phyloP scores from a whole-genome alignment of 2,888 invertebrate species.

The Drosophila anceps region DNA sequence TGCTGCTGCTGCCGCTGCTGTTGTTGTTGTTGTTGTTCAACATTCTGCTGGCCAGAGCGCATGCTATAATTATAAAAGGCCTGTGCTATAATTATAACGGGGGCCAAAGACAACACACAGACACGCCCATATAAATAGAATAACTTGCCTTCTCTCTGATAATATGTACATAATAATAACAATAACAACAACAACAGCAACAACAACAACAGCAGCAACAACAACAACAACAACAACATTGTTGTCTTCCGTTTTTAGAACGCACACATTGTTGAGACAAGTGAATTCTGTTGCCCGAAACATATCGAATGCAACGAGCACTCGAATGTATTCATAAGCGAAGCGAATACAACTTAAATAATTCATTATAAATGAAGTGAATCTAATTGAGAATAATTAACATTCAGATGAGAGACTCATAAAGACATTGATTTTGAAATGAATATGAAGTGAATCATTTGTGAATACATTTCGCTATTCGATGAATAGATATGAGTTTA shows the following conservation, averaged over 20 bases:
- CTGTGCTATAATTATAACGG: constrained; percentile 75
- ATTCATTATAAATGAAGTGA: background rate
- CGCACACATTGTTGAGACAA: background rate
- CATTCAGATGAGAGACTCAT: background rate
- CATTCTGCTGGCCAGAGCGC: constrained; percentile 36
- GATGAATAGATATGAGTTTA: background rate
- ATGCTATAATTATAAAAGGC: constrained; percentile 74
- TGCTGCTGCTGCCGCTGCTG: background rate
- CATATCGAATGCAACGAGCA: constrained; percentile 4
- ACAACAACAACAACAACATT: constrained; percentile 3
- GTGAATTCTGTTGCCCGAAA: constrained; percentile 4
- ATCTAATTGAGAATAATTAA: background rate
- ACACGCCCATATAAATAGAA: constrained; percentile 74
- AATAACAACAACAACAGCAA: background rate
- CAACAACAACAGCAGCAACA: background rate
- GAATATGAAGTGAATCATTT: background rate
- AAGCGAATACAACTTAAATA: background rate
- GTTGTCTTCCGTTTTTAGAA: constrained; percentile 5
- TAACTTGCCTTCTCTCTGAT: constrained; percentile 24
- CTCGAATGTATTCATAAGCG: background rate
- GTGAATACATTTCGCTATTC: background rate
- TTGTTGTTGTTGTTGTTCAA: constrained; percentile 31
- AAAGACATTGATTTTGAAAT: background rate
- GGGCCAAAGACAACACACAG: constrained; percentile 67
- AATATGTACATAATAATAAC: constrained; percentile 12